These are phyloP conservation scores for Drosophila crucigera DNA, from an alignment of 2,888 invertebrate species.

Conservation along the genomic window DNA sequence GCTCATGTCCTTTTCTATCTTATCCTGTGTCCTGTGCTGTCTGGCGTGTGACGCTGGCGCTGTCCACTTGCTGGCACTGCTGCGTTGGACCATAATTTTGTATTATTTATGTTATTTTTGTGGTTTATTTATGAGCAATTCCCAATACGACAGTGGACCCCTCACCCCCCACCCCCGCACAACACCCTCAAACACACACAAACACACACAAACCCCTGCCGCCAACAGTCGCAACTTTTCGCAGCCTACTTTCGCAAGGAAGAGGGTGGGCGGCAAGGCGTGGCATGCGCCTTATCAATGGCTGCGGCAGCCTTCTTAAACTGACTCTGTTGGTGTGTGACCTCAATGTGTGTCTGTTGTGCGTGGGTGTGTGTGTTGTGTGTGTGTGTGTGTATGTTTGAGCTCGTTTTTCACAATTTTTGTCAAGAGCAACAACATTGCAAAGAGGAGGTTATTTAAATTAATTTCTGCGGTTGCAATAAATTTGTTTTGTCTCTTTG, in stretches of 20 bases:
- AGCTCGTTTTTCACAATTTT: conserved; percentile 57
- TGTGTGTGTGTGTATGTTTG: neutral
- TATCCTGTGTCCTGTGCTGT: conserved; percentile 4
- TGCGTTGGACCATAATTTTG: conserved; percentile 55
- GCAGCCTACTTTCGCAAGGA: conserved; percentile 15
- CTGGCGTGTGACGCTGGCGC: conserved; percentile 21
- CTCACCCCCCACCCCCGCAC: neutral
- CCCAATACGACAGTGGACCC: conserved; percentile 44
- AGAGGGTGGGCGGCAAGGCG: neutral
- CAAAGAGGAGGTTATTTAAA: conserved; percentile 75
- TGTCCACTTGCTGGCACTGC: conserved; percentile 46
- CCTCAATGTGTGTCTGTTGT: conserved; percentile 5
- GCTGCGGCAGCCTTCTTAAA: conserved; percentile 13
- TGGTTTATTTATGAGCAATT: conserved; percentile 69
- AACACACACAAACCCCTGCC: neutral
- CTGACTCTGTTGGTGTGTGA: conserved; percentile 5
- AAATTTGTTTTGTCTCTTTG: conserved; percentile 63
- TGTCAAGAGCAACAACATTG: conserved; percentile 50
- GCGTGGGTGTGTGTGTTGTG: neutral
- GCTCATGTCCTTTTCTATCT: neutral
- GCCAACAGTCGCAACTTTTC: conserved; percentile 34
- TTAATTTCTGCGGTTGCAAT: conserved; percentile 77
- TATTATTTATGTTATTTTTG: conserved; percentile 73
- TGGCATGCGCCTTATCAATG: conserved; percentile 32
- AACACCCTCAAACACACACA: neutral